Percentiles rank a stretch among this genome's conserved stretches.
Conservation (phyloP, 2,797 vertebrate genomes). For the Xyrichtys novacula region DNA sequence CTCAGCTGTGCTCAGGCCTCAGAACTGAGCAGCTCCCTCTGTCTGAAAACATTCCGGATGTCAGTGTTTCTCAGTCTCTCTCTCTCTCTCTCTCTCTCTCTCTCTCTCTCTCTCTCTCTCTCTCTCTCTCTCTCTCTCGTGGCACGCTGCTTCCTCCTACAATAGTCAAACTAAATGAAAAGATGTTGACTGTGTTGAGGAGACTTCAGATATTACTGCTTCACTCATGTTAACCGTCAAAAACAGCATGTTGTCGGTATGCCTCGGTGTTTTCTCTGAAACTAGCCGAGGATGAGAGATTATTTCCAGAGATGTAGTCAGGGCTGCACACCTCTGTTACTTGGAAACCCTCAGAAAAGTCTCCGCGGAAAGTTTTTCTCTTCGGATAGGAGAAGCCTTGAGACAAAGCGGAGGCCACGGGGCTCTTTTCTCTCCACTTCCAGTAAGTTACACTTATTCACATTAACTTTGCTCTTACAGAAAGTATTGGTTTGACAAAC, state of each 20-base stretch:
- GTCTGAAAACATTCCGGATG: conserved; percentile 74
- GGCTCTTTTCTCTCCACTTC: conserved; percentile 27
- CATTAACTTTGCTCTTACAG: background rate
- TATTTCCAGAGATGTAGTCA: conserved; percentile 55
- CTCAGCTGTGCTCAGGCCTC: conserved; percentile 54
- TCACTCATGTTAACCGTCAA: background rate
- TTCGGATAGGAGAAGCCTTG: conserved; percentile 56
- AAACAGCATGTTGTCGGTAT: background rate
- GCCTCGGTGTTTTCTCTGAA: background rate
- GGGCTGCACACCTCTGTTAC: conserved; percentile 49
- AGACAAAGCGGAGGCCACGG: conserved; percentile 48
- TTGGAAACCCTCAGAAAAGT: conserved; percentile 36
- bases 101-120: too few relatives aligned
- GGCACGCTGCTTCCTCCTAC: conserved; percentile 35
- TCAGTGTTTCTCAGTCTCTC: conserved; percentile 48
- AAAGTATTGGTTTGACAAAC: background rate
- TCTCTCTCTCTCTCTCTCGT: conserved; percentile 48
- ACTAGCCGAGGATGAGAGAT: conserved; percentile 15
- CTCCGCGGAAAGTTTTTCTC: conserved; percentile 61
- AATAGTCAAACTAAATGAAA: background rate
- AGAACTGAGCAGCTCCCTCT: conserved; percentile 60
- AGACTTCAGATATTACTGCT: background rate
- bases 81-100: too few relatives aligned
- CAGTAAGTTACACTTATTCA: conserved; percentile 43
- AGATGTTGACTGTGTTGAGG: conserved; percentile 7